These are phyloP conservation scores for Python bivittatus DNA, from an alignment of 2,113 vertebrate species.

Conservation along the genomic window DNA sequence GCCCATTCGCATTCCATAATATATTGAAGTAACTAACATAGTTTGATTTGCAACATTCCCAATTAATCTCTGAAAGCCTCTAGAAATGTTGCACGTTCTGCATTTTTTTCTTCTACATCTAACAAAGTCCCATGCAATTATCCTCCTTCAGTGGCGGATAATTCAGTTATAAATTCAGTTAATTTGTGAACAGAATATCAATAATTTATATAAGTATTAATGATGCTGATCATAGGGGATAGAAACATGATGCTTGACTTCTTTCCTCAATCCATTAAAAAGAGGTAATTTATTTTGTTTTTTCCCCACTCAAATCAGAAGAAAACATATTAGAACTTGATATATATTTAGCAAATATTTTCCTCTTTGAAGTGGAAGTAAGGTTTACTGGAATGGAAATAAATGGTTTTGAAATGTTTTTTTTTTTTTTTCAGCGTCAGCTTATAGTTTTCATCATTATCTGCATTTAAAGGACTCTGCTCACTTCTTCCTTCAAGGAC, in stretches of 20 bases:
- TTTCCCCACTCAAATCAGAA: conserved; percentile 37
- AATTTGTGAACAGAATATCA: conserved; percentile 62
- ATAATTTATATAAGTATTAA: conserved; percentile 63
- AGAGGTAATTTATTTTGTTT: conserved; percentile 48
- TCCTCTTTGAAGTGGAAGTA: conserved; percentile 25
- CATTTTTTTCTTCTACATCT: conserved; percentile 16
- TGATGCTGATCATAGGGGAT: conserved; percentile 57
- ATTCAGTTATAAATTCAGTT: conserved; percentile 16
- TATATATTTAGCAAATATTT: conserved; percentile 40
- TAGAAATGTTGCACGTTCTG: conserved; percentile 21
- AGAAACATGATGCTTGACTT: conserved; percentile 51
- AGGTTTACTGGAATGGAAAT: conserved; percentile 15
- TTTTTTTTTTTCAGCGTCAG: background rate
- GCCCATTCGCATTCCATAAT: background rate
- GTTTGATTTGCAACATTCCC: background rate
- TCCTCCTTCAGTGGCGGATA: conserved; percentile 37
- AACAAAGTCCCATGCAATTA: conserved; percentile 43
- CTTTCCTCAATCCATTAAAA: conserved; percentile 53
- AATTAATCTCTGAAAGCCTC: background rate
- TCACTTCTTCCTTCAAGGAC: background rate
- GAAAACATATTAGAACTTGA: conserved; percentile 34
- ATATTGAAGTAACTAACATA: conserved; percentile 2
- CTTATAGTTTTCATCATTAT: background rate
- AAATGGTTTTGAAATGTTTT: background rate
- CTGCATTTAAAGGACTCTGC: background rate